Evolutionary conservation across 2,113 vertebrate species (phyloP), one percentile per base, ranked within the genome.

Genomic region (Ammodytes dubius): DNA sequence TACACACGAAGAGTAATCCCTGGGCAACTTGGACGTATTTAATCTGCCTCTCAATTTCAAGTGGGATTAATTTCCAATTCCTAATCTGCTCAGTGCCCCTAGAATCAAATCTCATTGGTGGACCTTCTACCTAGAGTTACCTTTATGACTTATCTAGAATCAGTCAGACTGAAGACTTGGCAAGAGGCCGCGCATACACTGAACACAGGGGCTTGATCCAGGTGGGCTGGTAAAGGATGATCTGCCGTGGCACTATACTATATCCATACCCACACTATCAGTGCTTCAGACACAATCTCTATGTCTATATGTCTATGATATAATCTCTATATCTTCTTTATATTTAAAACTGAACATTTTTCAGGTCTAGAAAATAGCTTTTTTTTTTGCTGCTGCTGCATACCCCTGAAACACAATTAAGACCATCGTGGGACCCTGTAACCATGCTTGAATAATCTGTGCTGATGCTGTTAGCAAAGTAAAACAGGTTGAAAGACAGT

Each of bases 1-100:
- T 27, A 78, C 12, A 43, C 17, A 47, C 54, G 52, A 89, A 61
- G 70, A 83, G 57, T 90, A 86, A 91, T 92, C 89, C 83, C 77
- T 52, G 37, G 19, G 72, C 74, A 87, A 90, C 78, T 89, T 92
- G 78, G 80, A 86, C 70, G 77, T 80, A 82, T 91, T 91, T 91
- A 92, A 94, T 92, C 92, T 89, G 82, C 74, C 78, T 88, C 85
- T 93, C 85, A 79, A 87, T 93, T 92, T 90, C 87, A 90, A 92
- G 74, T 76, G 88, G 87, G 91, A 94, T 91, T 93, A 81, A 88
- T 88, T 87, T 77, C 73, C 68, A 53, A 50, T 86, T 88, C 70
- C 86, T 93, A 89, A 93, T 93, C 90, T 93, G 74, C 85, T 87
- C 74, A 63, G 60, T 87, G 79, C 90, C 77, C 79, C 66, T 65